Evolutionary conservation across 2,888 invertebrate species (phyloP).

Genomic region (Carterocephalus palaemon): DNA sequence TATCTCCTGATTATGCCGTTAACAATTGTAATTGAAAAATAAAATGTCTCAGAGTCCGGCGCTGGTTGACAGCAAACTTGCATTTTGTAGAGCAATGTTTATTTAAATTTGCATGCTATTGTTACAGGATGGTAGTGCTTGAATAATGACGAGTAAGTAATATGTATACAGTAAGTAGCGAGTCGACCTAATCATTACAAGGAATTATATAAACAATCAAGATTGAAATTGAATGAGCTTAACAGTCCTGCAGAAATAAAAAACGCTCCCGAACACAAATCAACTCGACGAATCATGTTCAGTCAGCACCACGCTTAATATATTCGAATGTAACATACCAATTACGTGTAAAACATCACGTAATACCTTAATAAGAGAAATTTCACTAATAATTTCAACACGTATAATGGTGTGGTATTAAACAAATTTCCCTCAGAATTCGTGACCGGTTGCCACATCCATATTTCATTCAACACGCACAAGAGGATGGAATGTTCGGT

Average conservation of each 20-base stretch:
- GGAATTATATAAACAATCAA: too few relatives aligned
- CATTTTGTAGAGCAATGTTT: constrained; percentile 1
- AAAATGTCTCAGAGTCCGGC: constrained; percentile 39
- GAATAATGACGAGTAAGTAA: too few relatives aligned
- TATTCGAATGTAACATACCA: constrained; percentile 15
- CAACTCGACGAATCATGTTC: too few relatives aligned
- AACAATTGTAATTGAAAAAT: constrained; percentile 78
- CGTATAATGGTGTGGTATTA: constrained; percentile 24
- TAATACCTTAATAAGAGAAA: constrained; percentile 24
- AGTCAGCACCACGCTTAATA: too few relatives aligned
- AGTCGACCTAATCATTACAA: too few relatives aligned
- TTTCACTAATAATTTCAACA: constrained; percentile 25
- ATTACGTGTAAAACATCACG: constrained; percentile 24
- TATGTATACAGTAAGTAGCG: too few relatives aligned
- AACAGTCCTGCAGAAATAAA: too few relatives aligned
- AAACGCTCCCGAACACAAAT: too few relatives aligned
- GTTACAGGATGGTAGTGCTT: too few relatives aligned
- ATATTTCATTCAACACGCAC: constrained; percentile 54
- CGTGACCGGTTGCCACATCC: constrained; percentile 35
- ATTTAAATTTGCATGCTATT: not conserved
- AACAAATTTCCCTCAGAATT: constrained; percentile 24
- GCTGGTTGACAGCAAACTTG: constrained; percentile 25
- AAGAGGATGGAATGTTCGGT: constrained; percentile 40
- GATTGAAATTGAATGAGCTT: too few relatives aligned
- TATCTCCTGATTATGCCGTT: constrained; percentile 74